Evolutionary conservation across 37 sponge, comb jelly and placozoan genomes (phyloP), one percentile per base, ranked within the genome.

Genomic region (Chondrosia reniformis): DNA sequence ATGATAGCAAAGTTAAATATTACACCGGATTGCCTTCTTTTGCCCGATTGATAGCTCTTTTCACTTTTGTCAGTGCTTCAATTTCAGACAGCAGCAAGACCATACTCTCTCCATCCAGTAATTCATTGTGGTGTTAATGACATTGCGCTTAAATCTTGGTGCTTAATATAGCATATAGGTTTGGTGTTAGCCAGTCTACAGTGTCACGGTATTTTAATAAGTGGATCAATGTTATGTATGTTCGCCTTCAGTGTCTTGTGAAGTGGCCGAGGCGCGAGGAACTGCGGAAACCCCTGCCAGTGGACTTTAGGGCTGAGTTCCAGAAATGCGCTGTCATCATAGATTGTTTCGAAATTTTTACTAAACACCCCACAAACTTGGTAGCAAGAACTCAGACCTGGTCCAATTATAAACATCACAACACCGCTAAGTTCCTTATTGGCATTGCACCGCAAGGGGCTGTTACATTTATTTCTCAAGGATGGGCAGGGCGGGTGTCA

Each of bases 401-500:
- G 78, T 81, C 79, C 1, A 82, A 69, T 37, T 84, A 84, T 33
- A 78, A 71, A 55, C 79, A 79, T 46, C 78, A 76, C n/a, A 83
- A 83, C 42, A 83, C 84, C n/a, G 27, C 76, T 8, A 83, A 77
- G 63, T 78, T 46, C 41, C 55, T 83, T 34, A 83, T 83, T 45
- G 84, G 67, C 0, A 77, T 83, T 55, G 30, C 67, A 32, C 84
- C 84, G 13, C 78, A 61, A 78, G 77, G 84, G 17, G 55, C 77
- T 65, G 37, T 76, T 15, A 52, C 75, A 13, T 85, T 80, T 73
- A 36, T 80, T 45, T 85, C 86, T 31, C 63, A 77, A 45, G 78
- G 58, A 37, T 84, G 84, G 84, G 85, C 63, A 59, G 85, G 84
- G 15, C 22, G 84, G 30, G 74, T 42, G 17, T 84, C 78, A n/a